phyloP scores from a whole-genome alignment of 2,888 invertebrate species.

The Drosophila percnosoma region DNA sequence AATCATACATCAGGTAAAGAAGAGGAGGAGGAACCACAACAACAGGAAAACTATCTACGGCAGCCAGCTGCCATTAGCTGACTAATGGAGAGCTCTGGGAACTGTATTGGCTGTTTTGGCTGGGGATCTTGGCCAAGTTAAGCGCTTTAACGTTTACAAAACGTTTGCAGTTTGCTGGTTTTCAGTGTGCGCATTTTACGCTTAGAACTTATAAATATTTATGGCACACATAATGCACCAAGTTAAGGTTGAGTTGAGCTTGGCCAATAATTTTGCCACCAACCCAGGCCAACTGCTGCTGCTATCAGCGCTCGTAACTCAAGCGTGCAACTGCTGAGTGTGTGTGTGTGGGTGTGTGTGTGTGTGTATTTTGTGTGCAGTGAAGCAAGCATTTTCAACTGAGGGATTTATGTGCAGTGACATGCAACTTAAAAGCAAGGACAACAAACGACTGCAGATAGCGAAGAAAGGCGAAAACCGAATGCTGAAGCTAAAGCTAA shows the following conservation, averaged over 20 bases:
- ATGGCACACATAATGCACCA: slow-evolving; percentile 75
- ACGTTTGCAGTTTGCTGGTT: slow-evolving; percentile 52
- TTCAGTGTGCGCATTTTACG: slow-evolving; percentile 60
- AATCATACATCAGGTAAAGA: slow-evolving; percentile 56
- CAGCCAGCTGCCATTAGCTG: slow-evolving; percentile 63
- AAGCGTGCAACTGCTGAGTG: slow-evolving; percentile 36
- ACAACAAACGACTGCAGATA: slow-evolving; percentile 68
- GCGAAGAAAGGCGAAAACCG: slow-evolving; percentile 36
- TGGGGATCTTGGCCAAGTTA: slow-evolving; percentile 42
- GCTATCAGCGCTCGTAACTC: slow-evolving; percentile 61
- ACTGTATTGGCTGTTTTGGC: slow-evolving; percentile 13
- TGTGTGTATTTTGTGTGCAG: slow-evolving; percentile 64
- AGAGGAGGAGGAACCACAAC: not conserved
- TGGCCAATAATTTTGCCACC: slow-evolving; percentile 68
- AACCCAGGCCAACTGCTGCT: slow-evolving; percentile 14
- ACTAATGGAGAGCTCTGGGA: slow-evolving; percentile 56
- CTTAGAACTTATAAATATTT: slow-evolving; percentile 79
- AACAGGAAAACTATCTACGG: slow-evolving; percentile 25
- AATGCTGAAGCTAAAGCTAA: slow-evolving; percentile 6
- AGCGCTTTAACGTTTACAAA: slow-evolving; percentile 64
- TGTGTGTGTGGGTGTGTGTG: slow-evolving; percentile 21
- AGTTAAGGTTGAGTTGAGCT: slow-evolving; percentile 67
- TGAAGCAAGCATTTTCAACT: slow-evolving; percentile 75
- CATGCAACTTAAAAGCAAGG: slow-evolving; percentile 79
- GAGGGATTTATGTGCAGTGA: slow-evolving; percentile 78